phyloP scores from a whole-genome alignment of 37 sponge, comb jelly and placozoan species.

The Axinella damicornis region DNA sequence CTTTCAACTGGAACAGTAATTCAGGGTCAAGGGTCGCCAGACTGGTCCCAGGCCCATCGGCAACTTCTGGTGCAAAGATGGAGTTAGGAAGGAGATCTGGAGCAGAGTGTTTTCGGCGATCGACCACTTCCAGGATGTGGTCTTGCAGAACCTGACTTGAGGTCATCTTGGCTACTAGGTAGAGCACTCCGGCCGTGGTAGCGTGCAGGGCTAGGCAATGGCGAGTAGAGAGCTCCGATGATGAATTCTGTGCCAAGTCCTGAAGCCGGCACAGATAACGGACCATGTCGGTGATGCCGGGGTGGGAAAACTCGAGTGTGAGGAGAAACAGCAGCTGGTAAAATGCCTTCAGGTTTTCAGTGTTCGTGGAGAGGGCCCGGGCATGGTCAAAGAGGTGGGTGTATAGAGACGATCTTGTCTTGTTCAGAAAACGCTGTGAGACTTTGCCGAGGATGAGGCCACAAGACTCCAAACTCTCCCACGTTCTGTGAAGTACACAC shows the following conservation, averaged over 20 bases:
- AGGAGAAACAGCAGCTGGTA: slow-evolving; percentile 57
- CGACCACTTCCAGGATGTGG: slow-evolving; percentile 30
- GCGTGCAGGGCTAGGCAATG: slow-evolving; percentile 35
- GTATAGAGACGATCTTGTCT: slow-evolving; percentile 22
- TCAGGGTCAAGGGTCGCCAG: neutral
- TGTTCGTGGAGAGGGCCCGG: slow-evolving; percentile 2
- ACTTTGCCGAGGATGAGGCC: slow-evolving; percentile 43
- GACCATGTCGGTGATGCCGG: slow-evolving; percentile 32
- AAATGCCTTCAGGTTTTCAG: slow-evolving; percentile 42
- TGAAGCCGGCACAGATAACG: slow-evolving; percentile 26
- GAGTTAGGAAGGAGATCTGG: slow-evolving; percentile 36
- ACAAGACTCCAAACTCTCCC: slow-evolving; percentile 33
- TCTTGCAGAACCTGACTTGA: slow-evolving; percentile 3
- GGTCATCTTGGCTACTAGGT: slow-evolving; percentile 31
- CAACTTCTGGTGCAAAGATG: slow-evolving; percentile 3
- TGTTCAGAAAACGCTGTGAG: slow-evolving; percentile 36
- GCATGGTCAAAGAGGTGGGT: slow-evolving; percentile 27
- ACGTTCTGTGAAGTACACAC: slow-evolving; percentile 27
- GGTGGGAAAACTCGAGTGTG: slow-evolving; percentile 41
- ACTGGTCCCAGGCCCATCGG: neutral
- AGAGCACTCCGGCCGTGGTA: slow-evolving; percentile 32
- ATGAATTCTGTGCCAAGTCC: slow-evolving; percentile 10
- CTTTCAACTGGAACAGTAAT: slow-evolving; percentile 32
- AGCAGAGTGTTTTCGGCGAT: neutral
- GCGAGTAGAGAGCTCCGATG: neutral